Evolutionary conservation across 2,797 vertebrate species (phyloP), one percentile per base, ranked within the genome.

Genomic region (Petrocephalus sullivani): DNA sequence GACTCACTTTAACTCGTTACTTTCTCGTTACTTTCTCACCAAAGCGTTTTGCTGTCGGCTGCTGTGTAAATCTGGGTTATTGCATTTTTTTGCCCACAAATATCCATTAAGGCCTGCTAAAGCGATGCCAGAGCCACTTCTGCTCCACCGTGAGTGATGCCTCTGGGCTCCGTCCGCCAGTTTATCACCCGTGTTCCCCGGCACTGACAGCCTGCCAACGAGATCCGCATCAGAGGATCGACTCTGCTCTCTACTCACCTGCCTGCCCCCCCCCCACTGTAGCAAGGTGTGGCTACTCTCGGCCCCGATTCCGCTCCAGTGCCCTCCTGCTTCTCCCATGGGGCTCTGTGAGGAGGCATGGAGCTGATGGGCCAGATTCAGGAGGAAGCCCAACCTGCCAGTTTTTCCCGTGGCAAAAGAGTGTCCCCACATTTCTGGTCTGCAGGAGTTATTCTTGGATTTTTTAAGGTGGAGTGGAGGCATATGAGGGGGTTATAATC

Each of bases 31-130:
- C 51, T 28, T 61, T 49, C 23, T 56, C 37, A 56, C 75, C 64
- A n/a, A 61, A 46, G 14, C 49, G 49, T 81, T 54, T 60, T 88
- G 54, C 60, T n/a, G 14, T 60, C 57, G 33, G 78, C 87, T 1
- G 8, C 75, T 28, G 49, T 49, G 33, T 37, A 88, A 61, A 87
- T 58, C 37, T 41, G 16, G 33, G 41, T 87, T 61, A 87, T 21
- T 64, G 85, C 85, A 58, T 85, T 85, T 85, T 85, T 87, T 87
- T 61, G 60, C 37, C 37, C 58, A 64, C 58, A 64, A 64, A 87
- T 87, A 87, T 61, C 85, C 57, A 87, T 87, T 87, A 87, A 87
- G 37, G 57, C 41, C 37, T 46, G 53, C 85, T 61, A 51, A 61
- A 49, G 7, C 4, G 37, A 61, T 87, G 41, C 78, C 75, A n/a